Conservation (phyloP, 2,888 invertebrate species). For the Xestia c-nigrum region DNA sequence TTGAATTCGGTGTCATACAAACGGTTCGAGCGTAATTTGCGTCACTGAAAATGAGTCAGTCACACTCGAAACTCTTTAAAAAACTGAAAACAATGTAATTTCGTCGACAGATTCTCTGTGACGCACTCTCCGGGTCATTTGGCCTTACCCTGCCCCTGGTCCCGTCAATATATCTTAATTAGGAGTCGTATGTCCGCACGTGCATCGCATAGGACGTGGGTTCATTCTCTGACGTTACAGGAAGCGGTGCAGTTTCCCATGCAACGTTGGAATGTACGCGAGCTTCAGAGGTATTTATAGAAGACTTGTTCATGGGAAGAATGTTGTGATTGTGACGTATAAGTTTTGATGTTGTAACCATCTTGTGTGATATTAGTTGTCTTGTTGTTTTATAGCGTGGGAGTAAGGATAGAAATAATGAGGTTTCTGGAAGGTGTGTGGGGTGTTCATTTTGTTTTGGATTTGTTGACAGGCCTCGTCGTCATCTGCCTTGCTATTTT, state of each 20-base stretch:
- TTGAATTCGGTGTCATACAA: background rate
- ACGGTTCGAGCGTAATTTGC: background rate
- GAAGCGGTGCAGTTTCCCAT: constrained; percentile 79
- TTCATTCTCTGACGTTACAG: constrained; percentile 72
- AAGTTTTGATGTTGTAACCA: constrained; percentile 15
- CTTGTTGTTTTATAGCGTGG: constrained; percentile 14
- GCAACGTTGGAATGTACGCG: constrained; percentile 45
- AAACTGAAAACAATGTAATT: background rate
- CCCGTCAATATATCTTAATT: constrained; percentile 47
- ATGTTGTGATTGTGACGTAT: constrained; percentile 37
- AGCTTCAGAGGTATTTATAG: constrained; percentile 52
- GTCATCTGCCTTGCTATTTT: background rate
- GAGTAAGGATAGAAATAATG: background rate
- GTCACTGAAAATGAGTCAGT: background rate
- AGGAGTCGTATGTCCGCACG: constrained; percentile 52
- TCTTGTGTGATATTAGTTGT: constrained; percentile 7
- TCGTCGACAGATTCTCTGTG: constrained; percentile 5
- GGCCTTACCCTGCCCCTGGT: constrained; percentile 4
- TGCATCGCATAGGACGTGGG: constrained; percentile 44
- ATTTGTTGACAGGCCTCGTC: background rate
- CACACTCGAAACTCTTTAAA: background rate
- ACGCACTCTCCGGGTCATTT: constrained; percentile 9
- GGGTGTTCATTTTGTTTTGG: background rate
- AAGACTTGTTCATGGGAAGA: constrained; percentile 46
- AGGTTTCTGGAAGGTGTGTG: background rate